Base-by-base conservation (phyloP, 1,140 invertebrate species). In the Drosophila truncata region DNA sequence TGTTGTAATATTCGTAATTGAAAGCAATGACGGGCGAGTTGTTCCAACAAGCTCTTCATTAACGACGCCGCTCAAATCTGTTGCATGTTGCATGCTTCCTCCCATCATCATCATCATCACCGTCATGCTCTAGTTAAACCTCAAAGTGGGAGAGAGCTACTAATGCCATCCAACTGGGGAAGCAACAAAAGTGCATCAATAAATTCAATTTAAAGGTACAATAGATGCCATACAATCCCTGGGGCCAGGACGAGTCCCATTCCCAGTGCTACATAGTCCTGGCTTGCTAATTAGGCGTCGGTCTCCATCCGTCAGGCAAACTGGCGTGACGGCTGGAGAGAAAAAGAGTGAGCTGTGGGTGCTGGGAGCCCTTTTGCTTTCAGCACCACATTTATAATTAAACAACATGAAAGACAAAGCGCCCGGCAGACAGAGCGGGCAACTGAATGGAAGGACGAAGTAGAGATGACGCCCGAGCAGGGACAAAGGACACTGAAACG, bases 351-450 rank as follows among this genome's bases (percentile, higher is more conserved):
- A 41, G 4, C 3, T 44, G 29, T 37, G 59, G n/a, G 39, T 18
- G 39, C 39, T 11, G 18, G 59, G 57, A 49, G 44, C 23, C 63
- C 77, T 78, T 78, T 71, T 78, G 85, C 84, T 88, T 87, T 88
- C 78, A 88, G 71, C 78, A 64, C 70, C 78, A 78, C 85, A 88
- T 88, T 90, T 90, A 88, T 88, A 88, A 88, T 88, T 88, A 88
- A 88, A 90, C 84, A 88, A 90, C 85, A 88, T 81, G 86, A 90
- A 88, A 90, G 81, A 88, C 85, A 88, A 84, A 88, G 85, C 79
- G 76, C 60, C 65, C 66, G 35, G 55, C 54, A 58, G 63, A 57
- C 63, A 49, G 29, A 39, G 31, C 20, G n/a, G 49, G 23, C 47
- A 62, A 2, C 50, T 58, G 49, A 47, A 37, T 18, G 25, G 16